Conservation (phyloP, 2,888 invertebrate genomes). For the Mesochorus sp. region DNA sequence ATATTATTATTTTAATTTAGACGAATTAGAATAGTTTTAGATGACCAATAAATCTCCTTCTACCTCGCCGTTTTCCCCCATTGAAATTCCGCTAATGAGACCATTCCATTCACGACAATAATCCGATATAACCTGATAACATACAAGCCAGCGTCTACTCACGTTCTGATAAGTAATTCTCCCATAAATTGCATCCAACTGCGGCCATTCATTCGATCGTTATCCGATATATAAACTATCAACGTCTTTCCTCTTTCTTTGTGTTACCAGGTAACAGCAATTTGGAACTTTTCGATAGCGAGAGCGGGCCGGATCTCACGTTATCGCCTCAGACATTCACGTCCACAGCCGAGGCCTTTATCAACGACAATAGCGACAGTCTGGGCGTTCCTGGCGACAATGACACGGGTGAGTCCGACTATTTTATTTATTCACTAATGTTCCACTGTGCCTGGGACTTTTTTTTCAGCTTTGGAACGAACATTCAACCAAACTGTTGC, state of each 20-base stretch:
- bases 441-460: background rate
- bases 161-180: too few species aligned
- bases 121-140: too few species aligned
- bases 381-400: slow-evolving; percentile 85
- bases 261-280: slow-evolving; percentile 78
- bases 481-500: too few species aligned
- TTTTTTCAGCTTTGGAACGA: too few species aligned
- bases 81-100: too few species aligned
- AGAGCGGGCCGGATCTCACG: slow-evolving; percentile 85
- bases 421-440: slow-evolving; percentile 20
- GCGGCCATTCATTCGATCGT: background rate
- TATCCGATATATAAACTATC: background rate
- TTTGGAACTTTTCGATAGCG: slow-evolving; percentile 85
- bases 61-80: too few species aligned
- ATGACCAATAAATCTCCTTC: too few species aligned
- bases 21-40: too few species aligned
- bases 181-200: too few species aligned
- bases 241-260: slow-evolving; percentile 18
- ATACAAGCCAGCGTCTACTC: too few species aligned
- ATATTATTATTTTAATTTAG: too few species aligned
- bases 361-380: slow-evolving; percentile 87
- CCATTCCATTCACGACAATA: too few species aligned
- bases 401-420: slow-evolving; percentile 83
- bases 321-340: slow-evolving; percentile 86
- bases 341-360: slow-evolving; percentile 86